Base-by-base conservation (phyloP, 2,888 invertebrate species). In the Agelastica alni region DNA sequence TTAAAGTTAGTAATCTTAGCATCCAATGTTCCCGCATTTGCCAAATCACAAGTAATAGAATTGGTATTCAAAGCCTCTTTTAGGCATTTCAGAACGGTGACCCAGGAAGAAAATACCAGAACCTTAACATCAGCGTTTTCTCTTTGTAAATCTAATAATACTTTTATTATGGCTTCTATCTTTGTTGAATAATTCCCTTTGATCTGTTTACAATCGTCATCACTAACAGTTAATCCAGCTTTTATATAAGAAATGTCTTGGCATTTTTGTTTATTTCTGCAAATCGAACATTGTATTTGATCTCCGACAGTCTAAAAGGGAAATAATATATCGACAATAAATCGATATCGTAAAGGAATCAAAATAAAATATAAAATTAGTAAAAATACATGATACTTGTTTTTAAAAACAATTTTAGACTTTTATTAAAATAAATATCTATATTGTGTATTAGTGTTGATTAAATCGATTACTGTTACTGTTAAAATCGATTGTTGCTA, bases 101-200 rank as follows among this genome's bases (percentile, higher is more conserved):
- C 32, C 81, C 80, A 83, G 31, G 83, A 80, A 0, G 89, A 89
- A 73, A 91, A 91, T 16, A 91, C 80, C n/a, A 91, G 73, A 22
- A 85, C 77, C 77, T 91, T 91, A 2, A 85, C 84, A 6, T 74
- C 67, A 1, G 79, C 75, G 60, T 87, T 82, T 5, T 77, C 70
- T 2, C 68, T 63, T 55, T 77, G 77, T 16, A 91, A 79, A 37
- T 80, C 71, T 1, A 85, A 58, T 20, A 89, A 70, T 57, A 82
- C 75, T 55, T 79, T 75, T 0, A 89, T 79, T 31, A 90, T 80
- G 6, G 80, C 83, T 51, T 83, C 80, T 3, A 89, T 82, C 79
- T 90, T 90, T 0, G 87, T 85, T 0, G 89, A 88, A 74, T 83
- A 84, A 62, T 85, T 83, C 0, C 89, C 89, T 70, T 79, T 74